These are phyloP conservation scores for Cryptomyrus ogoouensis DNA, from an alignment of 2,113 vertebrate species.

Conservation along the genomic window DNA sequence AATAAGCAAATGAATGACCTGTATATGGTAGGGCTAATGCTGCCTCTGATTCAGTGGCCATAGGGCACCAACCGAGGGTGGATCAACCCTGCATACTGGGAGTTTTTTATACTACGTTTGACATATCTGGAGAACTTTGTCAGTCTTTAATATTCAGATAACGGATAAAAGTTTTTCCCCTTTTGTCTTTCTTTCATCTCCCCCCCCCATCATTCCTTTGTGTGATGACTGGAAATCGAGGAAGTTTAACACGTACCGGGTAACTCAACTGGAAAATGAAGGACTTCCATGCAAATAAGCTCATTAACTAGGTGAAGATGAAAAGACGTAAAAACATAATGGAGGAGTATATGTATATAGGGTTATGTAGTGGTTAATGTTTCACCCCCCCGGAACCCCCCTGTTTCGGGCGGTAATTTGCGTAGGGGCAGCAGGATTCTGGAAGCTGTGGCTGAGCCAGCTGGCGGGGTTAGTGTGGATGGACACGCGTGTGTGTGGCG, in stretches of 20 bases:
- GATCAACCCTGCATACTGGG: constrained; percentile 53
- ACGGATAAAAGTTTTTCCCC: constrained; percentile 33
- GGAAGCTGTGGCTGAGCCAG: constrained; percentile 61
- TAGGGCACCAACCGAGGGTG: background rate
- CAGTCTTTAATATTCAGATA: constrained; percentile 35
- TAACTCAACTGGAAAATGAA: constrained; percentile 49
- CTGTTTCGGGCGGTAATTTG: constrained; percentile 57
- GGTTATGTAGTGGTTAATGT: background rate
- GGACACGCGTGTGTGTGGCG: constrained; percentile 21
- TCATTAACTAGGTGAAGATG: constrained; percentile 38
- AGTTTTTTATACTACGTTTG: constrained; percentile 42
- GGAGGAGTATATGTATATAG: constrained; percentile 49
- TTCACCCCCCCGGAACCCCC: background rate
- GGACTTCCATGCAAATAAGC: constrained; percentile 46
- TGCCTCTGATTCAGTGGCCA: constrained; percentile 3
- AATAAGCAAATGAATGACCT: background rate
- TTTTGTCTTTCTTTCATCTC: constrained; percentile 32
- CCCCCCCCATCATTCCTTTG: constrained; percentile 33
- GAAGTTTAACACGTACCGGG: constrained; percentile 36
- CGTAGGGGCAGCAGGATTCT: constrained; percentile 56
- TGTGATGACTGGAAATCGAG: constrained; percentile 38
- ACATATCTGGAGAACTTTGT: constrained; percentile 50
- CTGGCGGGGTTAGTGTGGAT: constrained; percentile 31
- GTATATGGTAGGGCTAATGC: background rate
- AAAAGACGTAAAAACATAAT: constrained; percentile 38